Evolutionary conservation across 1,140 invertebrate species (phyloP).

Genomic region (Drosophila melanica): DNA sequence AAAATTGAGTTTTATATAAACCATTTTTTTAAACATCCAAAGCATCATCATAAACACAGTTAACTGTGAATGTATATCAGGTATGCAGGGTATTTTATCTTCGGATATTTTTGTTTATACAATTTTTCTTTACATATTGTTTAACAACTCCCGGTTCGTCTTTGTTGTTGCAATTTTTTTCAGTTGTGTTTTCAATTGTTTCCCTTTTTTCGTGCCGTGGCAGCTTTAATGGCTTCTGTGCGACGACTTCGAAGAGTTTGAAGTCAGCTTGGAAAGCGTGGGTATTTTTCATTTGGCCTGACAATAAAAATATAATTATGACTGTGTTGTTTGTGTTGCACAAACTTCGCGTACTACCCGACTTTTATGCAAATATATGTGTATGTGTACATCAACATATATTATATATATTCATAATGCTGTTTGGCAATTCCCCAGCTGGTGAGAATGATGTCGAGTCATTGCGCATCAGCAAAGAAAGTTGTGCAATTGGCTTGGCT

Average conservation of each 20-base stretch:
- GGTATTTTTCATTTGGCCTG: slow-evolving; percentile 60
- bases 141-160: slow-evolving; percentile 8
- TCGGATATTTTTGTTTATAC: too few species aligned
- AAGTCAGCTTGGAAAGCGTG: slow-evolving; percentile 60
- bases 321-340: slow-evolving; percentile 49
- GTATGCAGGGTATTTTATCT: too few species aligned
- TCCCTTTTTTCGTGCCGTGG: slow-evolving; percentile 43
- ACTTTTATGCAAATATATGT: slow-evolving; percentile 6
- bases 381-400: neutral
- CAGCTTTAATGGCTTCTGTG: slow-evolving; percentile 60
- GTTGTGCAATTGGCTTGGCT: slow-evolving; percentile 53
- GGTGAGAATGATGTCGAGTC: slow-evolving; percentile 66
- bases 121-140: neutral
- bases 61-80: too few species aligned
- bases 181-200: slow-evolving; percentile 34
- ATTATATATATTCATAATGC: slow-evolving; percentile 8
- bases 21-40: too few species aligned
- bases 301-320: slow-evolving; percentile 65
- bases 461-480: slow-evolving; percentile 48
- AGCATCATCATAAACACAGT: too few species aligned
- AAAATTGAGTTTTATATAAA: too few species aligned
- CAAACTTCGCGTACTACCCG: slow-evolving; percentile 12
- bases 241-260: slow-evolving; percentile 27
- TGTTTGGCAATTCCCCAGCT: slow-evolving; percentile 41
- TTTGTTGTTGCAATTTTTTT: neutral